Evolutionary conservation across 1,140 invertebrate genomes (phyloP).

Genomic region (Tribolium madens): DNA sequence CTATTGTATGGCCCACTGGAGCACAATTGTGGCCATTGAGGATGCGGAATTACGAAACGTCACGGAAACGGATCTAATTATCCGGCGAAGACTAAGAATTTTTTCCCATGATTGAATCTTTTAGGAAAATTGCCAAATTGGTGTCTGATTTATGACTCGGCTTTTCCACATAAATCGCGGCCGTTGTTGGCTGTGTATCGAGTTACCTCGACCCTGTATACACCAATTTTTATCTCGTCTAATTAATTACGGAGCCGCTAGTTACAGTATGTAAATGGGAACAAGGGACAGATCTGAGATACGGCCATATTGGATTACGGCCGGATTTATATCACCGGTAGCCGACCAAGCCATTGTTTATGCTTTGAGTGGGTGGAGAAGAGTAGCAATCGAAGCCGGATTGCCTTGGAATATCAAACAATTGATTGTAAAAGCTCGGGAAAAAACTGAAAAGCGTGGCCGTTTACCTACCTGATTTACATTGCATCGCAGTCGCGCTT

Average conservation of each 20-base stretch:
- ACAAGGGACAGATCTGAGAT: constrained; percentile 32
- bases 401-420: constrained; percentile 36
- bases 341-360: constrained; percentile 27
- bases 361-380: constrained; percentile 22
- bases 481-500: not conserved
- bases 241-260: constrained; percentile 26
- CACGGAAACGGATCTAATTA: constrained; percentile 4
- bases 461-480: constrained; percentile 36
- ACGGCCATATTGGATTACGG: constrained; percentile 38
- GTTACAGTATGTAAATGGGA: constrained; percentile 29
- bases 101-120: not conserved
- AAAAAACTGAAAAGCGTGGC: constrained; percentile 32
- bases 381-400: constrained; percentile 26
- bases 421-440: constrained; percentile 16
- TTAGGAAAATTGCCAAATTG: not conserved
- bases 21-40: not conserved
- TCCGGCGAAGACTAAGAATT: not conserved
- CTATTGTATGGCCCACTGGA: not conserved
- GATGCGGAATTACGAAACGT: not conserved
- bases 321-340: constrained; percentile 29
- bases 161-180: not conserved
- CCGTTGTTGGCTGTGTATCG: not conserved
- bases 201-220: not conserved
- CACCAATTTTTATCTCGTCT: constrained; percentile 8
- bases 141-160: not conserved